A percentile compares a stretch with the other conserved stretches of the same genome.
Evolutionary conservation across 2,888 invertebrate species (phyloP).

Genomic region (Cybosia mesomella): DNA sequence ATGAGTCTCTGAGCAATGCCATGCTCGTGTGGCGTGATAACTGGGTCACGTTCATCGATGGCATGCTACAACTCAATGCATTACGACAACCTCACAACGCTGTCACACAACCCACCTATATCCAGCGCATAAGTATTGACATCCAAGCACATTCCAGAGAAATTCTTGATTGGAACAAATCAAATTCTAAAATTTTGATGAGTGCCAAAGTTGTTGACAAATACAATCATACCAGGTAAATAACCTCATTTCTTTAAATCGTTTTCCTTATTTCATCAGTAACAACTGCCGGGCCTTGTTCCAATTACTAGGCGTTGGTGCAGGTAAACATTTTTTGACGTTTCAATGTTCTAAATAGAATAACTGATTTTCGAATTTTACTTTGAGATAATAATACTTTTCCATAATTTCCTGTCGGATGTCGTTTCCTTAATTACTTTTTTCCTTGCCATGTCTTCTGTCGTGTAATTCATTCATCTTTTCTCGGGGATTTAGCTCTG

Average conservation of each 20-base stretch:
- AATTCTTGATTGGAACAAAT: neutral
- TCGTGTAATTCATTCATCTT: too few relatives aligned
- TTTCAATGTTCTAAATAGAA: too few relatives aligned
- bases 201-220: constrained; percentile 30
- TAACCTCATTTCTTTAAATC: neutral
- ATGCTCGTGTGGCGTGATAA: constrained; percentile 6
- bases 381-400: too few relatives aligned
- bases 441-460: too few relatives aligned
- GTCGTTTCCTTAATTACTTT: too few relatives aligned
- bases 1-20: constrained; percentile 1
- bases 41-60: constrained; percentile 90
- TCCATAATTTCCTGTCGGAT: too few relatives aligned
- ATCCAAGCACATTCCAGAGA: constrained; percentile 27
- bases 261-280: too few relatives aligned
- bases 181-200: constrained; percentile 14
- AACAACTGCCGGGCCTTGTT: too few relatives aligned
- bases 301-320: too few relatives aligned
- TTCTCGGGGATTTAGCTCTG: too few relatives aligned
- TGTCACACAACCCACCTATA: constrained; percentile 87
- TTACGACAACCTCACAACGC: constrained; percentile 86
- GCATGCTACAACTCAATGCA: constrained; percentile 91
- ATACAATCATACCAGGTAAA: constrained; percentile 31
- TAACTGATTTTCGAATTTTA: too few relatives aligned
- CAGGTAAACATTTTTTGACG: too few relatives aligned
- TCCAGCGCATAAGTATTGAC: constrained; percentile 46